Percentiles rank a stretch among this genome's conserved stretches.
These are phyloP conservation scores for Biston stratarius DNA, from an alignment of 2,888 invertebrate species.

Conservation along the genomic window DNA sequence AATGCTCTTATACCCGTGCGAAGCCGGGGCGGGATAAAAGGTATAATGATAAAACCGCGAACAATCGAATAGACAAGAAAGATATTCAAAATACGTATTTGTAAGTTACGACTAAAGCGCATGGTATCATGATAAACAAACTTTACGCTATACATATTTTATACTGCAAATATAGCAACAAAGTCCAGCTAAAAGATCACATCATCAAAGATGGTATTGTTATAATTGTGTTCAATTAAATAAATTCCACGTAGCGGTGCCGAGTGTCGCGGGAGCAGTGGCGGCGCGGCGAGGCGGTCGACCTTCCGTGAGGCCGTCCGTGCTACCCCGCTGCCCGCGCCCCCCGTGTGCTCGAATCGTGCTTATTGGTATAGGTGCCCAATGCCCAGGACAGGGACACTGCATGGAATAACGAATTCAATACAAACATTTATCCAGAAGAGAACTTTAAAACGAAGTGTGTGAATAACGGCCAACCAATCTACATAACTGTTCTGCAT, in stretches of 20 bases:
- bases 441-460: too few species aligned
- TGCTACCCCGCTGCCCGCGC: slow-evolving; percentile 55
- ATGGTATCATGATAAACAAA: background rate
- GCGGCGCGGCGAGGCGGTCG: slow-evolving; percentile 70
- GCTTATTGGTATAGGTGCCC: background rate
- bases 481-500: too few species aligned
- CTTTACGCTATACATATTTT: background rate
- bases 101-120: too few species aligned
- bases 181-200: background rate
- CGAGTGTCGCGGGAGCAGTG: slow-evolving; percentile 53
- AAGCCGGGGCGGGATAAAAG: too few species aligned
- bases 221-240: slow-evolving; percentile 84
- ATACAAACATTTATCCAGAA: background rate
- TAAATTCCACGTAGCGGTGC: slow-evolving; percentile 83
- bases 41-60: background rate
- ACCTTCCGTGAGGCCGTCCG: slow-evolving; percentile 83
- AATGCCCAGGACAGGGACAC: slow-evolving; percentile 10
- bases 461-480: too few species aligned
- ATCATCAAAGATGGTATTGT: slow-evolving; percentile 66
- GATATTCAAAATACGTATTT: too few species aligned
- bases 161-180: background rate
- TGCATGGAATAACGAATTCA: background rate
- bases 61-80: too few species aligned
- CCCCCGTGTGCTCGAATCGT: background rate
- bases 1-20: too few species aligned